Evolutionary conservation across 2,113 vertebrate species (phyloP), one percentile per base, ranked within the genome.

Genomic region (Pachypanchax playfairii): DNA sequence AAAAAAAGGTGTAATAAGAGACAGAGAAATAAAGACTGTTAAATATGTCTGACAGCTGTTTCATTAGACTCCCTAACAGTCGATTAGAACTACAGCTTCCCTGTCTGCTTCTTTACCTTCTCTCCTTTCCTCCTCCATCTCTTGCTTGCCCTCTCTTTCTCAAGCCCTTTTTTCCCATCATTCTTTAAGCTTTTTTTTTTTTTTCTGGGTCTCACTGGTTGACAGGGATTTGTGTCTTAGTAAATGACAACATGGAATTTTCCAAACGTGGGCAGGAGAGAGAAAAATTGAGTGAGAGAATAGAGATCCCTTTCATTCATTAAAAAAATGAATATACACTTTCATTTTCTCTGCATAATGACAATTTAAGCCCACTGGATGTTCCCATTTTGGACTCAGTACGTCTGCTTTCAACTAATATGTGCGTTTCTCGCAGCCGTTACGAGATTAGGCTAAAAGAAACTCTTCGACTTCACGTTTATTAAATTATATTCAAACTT

Each of bases 241-340:
- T 82, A 82, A 89, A 90, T 89, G 83, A 90, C 89, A 88, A 65
- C 83, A 90, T 89, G 89, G 87, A 90, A 90, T 82, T 89, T 90
- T 90, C 89, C 87, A 82, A 86, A 87, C 76, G 83, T 83, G 76
- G 83, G 83, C 74, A 62, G 79, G 76, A 82, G 74, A 83, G 72
- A 79, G 81, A 70, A 67, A 75, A 77, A 77, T 64, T 39, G 25
- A 85, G 78, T 18, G 65, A 77, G 82, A 85, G 80, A 87, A 90
- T 88, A 90, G 79, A 84, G 87, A 81, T 51, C 73, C 79, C 85
- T 88, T 88, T 90, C 87, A 88, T 90, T 83, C 65, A 75, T 14
- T 58, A n/a, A n/a, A n/a, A n/a, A n/a, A n/a, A 2, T 61, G 35
- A 53, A 81, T 71, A 42, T 42, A 42, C 17, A 80, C 80, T 80